These are phyloP conservation scores for Pteropus alecto DNA, from an alignment of 2,113 vertebrate genomes.

Conservation along the genomic window DNA sequence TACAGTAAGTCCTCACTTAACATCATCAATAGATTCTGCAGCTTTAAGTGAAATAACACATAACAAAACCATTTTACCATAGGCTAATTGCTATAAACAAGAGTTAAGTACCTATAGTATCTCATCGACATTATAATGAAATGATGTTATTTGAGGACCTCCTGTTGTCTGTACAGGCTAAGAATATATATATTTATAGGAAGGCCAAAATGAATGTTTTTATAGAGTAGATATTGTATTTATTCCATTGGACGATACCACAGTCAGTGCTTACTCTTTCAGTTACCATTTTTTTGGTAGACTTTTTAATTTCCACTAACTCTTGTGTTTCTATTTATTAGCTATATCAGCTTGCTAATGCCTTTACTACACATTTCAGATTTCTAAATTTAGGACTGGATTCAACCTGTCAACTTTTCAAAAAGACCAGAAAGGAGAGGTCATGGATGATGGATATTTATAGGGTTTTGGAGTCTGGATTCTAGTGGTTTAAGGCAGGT, in stretches of 20 bases:
- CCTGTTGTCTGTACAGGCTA: background rate
- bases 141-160: background rate
- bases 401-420: background rate
- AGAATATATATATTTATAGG: background rate
- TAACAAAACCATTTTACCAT: background rate
- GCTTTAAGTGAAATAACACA: background rate
- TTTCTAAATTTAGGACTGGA: constrained; percentile 33
- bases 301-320: background rate
- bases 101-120: background rate
- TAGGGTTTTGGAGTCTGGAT: background rate
- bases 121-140: background rate
- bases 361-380: background rate
- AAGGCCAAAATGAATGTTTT: background rate
- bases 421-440: background rate
- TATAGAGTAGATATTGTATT: background rate
- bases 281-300: background rate
- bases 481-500: background rate
- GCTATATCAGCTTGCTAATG: background rate
- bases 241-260: background rate
- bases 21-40: background rate
- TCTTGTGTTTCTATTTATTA: background rate
- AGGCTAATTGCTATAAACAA: background rate
- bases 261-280: background rate
- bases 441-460: background rate
- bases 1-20: background rate